These are phyloP conservation scores for Drosophila nikananu DNA, from an alignment of 1,140 invertebrate species.

Conservation along the genomic window DNA sequence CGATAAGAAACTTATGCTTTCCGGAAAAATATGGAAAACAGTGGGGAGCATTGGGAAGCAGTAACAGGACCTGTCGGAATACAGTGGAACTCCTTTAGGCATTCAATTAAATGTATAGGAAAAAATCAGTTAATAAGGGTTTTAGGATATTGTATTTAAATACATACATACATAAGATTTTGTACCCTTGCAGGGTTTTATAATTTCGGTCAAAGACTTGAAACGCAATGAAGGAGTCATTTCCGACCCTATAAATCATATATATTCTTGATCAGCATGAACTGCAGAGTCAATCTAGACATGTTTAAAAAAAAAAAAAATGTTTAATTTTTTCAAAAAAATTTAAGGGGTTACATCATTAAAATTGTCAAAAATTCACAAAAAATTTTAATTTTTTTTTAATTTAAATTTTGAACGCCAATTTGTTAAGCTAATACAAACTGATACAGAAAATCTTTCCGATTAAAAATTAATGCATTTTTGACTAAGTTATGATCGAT, in stretches of 20 bases:
- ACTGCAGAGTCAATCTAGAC: background rate
- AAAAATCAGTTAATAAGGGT: background rate
- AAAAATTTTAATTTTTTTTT: background rate
- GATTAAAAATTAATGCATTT: background rate
- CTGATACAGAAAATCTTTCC: no score
- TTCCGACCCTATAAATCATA: background rate
- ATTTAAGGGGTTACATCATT: background rate
- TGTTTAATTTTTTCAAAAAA: background rate
- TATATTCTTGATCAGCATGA: no score
- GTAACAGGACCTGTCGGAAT: constrained; percentile 1
- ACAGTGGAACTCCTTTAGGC: constrained; percentile 6
- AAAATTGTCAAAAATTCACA: background rate
- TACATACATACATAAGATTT: background rate
- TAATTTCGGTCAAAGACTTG: background rate
- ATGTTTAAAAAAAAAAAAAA: background rate
- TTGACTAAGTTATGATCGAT: background rate
- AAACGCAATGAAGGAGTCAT: background rate
- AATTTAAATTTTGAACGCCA: background rate
- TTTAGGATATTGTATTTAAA: background rate
- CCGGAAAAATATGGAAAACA: constrained; percentile 24
- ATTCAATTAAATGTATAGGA: background rate
- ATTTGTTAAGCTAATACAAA: background rate
- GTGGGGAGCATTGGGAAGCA: background rate
- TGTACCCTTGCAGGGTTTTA: background rate
- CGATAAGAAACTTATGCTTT: constrained; percentile 49